Evolutionary conservation across 2,888 invertebrate genomes (phyloP).

Genomic region (Drosophila hawaiiensis): DNA sequence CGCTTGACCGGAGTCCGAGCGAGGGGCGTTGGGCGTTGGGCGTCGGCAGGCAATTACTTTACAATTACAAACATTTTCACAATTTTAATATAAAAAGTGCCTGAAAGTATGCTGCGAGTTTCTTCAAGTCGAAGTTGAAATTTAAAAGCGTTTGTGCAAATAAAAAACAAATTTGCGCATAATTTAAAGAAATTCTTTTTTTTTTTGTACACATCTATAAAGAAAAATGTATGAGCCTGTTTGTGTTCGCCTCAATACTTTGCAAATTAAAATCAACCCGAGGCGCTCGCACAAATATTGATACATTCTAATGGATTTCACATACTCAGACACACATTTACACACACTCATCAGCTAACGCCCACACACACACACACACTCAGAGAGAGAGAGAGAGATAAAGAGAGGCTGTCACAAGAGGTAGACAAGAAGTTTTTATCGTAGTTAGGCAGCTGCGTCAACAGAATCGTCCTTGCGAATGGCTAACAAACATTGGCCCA

Average conservation of each 20-base stretch:
- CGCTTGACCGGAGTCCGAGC: slow-evolving; percentile 23
- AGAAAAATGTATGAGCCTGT: slow-evolving; percentile 4
- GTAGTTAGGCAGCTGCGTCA: slow-evolving; percentile 74
- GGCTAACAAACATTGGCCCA: slow-evolving; percentile 70
- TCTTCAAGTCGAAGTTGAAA: slow-evolving; percentile 40
- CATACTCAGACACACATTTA: slow-evolving; percentile 29
- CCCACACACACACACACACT: slow-evolving; percentile 13
- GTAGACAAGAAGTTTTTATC: slow-evolving; percentile 68
- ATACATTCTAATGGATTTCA: slow-evolving; percentile 80
- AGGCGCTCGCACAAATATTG: slow-evolving; percentile 80
- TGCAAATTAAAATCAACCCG: slow-evolving; percentile 76
- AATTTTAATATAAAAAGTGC: slow-evolving; percentile 36
- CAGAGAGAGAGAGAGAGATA: neutral
- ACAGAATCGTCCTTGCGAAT: slow-evolving; percentile 63
- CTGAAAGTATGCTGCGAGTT: slow-evolving; percentile 56
- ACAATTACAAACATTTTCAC: slow-evolving; percentile 60
- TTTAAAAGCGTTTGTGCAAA: slow-evolving; percentile 68
- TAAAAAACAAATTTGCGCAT: slow-evolving; percentile 70
- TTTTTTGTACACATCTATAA: slow-evolving; percentile 6
- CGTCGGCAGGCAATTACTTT: slow-evolving; percentile 67
- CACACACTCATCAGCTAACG: slow-evolving; percentile 8
- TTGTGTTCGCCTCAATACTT: slow-evolving; percentile 54
- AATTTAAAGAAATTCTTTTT: slow-evolving; percentile 58
- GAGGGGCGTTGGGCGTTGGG: slow-evolving; percentile 1
- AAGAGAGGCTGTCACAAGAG: slow-evolving; percentile 33